Conservation (phyloP, 2,113 vertebrate genomes). For the Pholis gunnellus region DNA sequence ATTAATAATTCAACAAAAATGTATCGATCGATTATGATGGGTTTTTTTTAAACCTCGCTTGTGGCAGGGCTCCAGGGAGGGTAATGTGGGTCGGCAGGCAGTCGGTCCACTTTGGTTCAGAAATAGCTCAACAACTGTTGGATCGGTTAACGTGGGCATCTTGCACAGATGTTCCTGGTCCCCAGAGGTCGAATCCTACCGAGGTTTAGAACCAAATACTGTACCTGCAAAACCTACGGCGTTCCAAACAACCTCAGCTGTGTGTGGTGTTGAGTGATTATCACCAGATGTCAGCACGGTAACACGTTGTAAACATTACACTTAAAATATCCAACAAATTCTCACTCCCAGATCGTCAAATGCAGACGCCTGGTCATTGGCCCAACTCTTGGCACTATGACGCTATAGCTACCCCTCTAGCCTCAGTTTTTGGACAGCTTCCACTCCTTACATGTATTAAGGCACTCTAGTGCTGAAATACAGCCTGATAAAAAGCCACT, state of each 20-base stretch:
- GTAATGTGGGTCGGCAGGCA: not conserved
- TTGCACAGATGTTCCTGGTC: not conserved
- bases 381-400: too few species aligned
- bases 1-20: slow-evolving; percentile 1
- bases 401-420: too few species aligned
- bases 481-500: not conserved
- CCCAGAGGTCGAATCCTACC: not conserved
- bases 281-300: not conserved
- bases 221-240: not conserved
- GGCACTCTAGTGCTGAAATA: not conserved
- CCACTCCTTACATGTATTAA: not conserved
- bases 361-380: too few species aligned
- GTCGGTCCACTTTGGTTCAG: slow-evolving; percentile 3
- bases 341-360: too few species aligned
- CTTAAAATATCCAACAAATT: not conserved
- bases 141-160: not conserved
- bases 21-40: not conserved
- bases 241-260: not conserved
- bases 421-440: too few species aligned
- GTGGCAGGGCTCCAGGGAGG: not conserved
- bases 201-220: not conserved
- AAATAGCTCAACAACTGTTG: not conserved
- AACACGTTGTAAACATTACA: not conserved
- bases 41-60: not conserved
- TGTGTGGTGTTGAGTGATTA: too few species aligned